Conservation (phyloP, 2,797 vertebrate genomes). For the Merluccius polli region DNA sequence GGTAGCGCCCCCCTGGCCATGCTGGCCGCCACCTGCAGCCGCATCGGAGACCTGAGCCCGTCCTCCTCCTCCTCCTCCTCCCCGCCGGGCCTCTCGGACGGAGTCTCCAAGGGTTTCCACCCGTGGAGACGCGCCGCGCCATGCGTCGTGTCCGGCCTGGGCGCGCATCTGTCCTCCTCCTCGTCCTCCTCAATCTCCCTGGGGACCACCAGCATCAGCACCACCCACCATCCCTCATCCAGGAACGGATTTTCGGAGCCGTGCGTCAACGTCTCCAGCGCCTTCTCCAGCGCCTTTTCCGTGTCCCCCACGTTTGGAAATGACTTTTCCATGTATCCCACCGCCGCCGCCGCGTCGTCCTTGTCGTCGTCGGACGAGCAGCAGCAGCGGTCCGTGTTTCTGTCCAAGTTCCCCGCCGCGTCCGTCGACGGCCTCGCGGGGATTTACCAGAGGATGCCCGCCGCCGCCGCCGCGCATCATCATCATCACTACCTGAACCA, state of each 20-base stretch:
- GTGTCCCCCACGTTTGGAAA: constrained; percentile 82
- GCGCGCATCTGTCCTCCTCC: constrained; percentile 67
- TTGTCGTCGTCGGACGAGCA: too few species aligned
- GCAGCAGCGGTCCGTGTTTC: constrained; percentile 83
- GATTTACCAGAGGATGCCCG: constrained; percentile 84
- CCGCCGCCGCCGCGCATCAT: too few species aligned
- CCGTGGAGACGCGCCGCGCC: constrained; percentile 84
- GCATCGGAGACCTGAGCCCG: constrained; percentile 86
- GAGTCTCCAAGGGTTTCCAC: constrained; percentile 84
- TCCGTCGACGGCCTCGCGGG: constrained; percentile 84
- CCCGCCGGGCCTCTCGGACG: constrained; percentile 80
- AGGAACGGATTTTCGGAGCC: constrained; percentile 28
- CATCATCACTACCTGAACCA: too few species aligned
- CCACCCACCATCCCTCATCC: constrained; percentile 67
- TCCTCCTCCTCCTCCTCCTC: constrained; percentile 84
- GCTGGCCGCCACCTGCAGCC: constrained; percentile 93
- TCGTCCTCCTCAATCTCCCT: too few species aligned
- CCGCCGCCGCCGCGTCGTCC: too few species aligned
- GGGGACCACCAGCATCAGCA: too few species aligned
- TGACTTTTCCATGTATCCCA: constrained; percentile 86
- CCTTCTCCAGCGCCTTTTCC: constrained; percentile 84
- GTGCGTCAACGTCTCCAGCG: constrained; percentile 69
- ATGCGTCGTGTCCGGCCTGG: constrained; percentile 72
- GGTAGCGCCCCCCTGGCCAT: constrained; percentile 93
- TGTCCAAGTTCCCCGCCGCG: constrained; percentile 85